A percentile compares a stretch with the other conserved stretches of the same genome.
Evolutionary conservation across 1,140 invertebrate genomes (phyloP).

Genomic region (Platyscapa corneri): DNA sequence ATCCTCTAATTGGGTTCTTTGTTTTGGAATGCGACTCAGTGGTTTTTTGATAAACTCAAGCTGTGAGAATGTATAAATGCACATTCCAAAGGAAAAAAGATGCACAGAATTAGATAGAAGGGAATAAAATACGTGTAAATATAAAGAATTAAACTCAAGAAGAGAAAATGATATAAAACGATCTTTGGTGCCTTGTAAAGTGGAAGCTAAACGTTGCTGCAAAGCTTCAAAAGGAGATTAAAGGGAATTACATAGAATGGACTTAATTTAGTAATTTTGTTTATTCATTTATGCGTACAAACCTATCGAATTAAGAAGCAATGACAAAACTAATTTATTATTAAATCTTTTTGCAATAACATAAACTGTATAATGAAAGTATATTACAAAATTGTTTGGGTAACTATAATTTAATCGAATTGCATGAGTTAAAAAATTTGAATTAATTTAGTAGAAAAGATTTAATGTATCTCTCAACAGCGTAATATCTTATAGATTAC

Average conservation of each 20-base stretch:
- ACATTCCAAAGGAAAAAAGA: not conserved
- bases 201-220: constrained; percentile 38
- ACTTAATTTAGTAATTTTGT: not conserved
- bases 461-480: not conserved
- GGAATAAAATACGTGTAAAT: constrained; percentile 12
- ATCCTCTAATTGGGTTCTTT: not conserved
- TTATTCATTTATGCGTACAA: constrained; percentile 15
- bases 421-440: no score
- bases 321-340: not conserved
- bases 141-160: constrained; percentile 26
- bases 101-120: not conserved
- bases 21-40: not conserved
- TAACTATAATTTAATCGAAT: no score
- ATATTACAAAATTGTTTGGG: not conserved
- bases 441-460: no score
- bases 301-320: not conserved
- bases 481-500: not conserved
- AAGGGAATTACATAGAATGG: constrained; percentile 11
- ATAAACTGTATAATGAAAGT: no score
- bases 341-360: not conserved
- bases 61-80: not conserved
- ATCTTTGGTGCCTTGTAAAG: constrained; percentile 12
- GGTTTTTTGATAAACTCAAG: not conserved
- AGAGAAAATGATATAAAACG: not conserved
- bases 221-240: constrained; percentile 39